Evolutionary conservation across 1,140 invertebrate genomes (phyloP), one percentile per base, ranked within the genome.

Genomic region (Lepidurus packardi): DNA sequence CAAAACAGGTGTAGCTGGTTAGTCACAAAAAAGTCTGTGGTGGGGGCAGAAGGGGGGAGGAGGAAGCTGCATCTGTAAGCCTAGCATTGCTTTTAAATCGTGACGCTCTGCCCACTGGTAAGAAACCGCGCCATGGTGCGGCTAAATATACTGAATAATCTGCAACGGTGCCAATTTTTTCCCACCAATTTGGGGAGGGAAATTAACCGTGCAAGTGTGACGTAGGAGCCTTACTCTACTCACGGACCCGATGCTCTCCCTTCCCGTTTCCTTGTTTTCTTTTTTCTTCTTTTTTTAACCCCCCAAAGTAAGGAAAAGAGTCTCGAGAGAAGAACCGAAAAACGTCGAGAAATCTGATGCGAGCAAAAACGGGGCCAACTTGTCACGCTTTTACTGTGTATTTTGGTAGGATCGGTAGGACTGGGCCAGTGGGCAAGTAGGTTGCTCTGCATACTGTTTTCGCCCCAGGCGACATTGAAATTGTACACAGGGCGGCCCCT

Each of bases 391-490:
- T 65, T 65, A 65, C 53, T n/a, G 7, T 9, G 13, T 65, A 65
- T 65, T 65, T 65, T 65, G 9, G 53, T 65, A 65, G 53, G 53
- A 65, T 8, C 21, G 53, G 53, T 65, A 65, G 53, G 53, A 65
- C 53, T 65, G 53, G 53, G 53, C 53, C 53, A 65, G 53, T 65
- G 53, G 53, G 53, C 53, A 65, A 65, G 53, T 65, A 65, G 53
- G 53, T 65, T 65, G 53, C 53, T 65, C 53, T 65, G 53, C 53
- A 65, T 65, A 65, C 53, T 65, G 16, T 65, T 65, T 65, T 65
- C 13, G 53, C 53, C 53, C 8, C 13, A 21, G 53, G 53, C 16
- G 53, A 65, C 53, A 65, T 65, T 65, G 53, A 65, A 65, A 65
- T 65, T 65, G 53, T 13, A 65, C 53, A 65, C 53, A 65, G 53